Evolutionary conservation across 2,888 invertebrate genomes (phyloP).

Genomic region (Cancer borealis): DNA sequence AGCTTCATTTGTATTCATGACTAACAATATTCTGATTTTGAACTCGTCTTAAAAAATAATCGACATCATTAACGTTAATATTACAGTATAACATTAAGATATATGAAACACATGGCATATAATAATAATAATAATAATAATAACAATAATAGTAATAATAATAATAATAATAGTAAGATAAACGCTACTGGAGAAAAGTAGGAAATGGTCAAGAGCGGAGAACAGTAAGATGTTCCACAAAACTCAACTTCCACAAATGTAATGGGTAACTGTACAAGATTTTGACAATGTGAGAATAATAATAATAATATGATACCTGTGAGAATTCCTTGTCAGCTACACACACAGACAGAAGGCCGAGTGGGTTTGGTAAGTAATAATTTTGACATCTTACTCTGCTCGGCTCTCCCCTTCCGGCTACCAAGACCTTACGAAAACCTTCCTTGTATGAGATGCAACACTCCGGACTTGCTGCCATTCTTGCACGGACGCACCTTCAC

Average conservation of each 20-base stretch:
- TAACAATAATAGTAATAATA: neutral
- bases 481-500: neutral
- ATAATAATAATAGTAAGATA: neutral
- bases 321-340: neutral
- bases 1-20: slow-evolving; percentile 63
- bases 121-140: neutral
- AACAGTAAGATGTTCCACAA: neutral
- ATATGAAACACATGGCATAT: neutral
- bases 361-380: neutral
- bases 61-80: slow-evolving; percentile 66
- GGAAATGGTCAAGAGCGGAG: neutral
- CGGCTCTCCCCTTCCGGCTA: neutral
- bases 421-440: neutral
- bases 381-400: neutral
- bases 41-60: slow-evolving; percentile 56
- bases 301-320: neutral
- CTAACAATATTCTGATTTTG: slow-evolving; percentile 34
- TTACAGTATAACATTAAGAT: slow-evolving; percentile 56
- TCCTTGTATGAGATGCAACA: neutral
- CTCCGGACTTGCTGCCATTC: neutral
- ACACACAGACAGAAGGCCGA: too few species aligned
- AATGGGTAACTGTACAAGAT: neutral
- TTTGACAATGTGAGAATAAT: neutral
- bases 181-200: slow-evolving; percentile 24
- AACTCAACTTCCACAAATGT: neutral